A percentile compares a stretch with the other conserved stretches of the same genome.
These are phyloP conservation scores for Rhea americana DNA, from an alignment of 2,113 vertebrate genomes.

Conservation along the genomic window DNA sequence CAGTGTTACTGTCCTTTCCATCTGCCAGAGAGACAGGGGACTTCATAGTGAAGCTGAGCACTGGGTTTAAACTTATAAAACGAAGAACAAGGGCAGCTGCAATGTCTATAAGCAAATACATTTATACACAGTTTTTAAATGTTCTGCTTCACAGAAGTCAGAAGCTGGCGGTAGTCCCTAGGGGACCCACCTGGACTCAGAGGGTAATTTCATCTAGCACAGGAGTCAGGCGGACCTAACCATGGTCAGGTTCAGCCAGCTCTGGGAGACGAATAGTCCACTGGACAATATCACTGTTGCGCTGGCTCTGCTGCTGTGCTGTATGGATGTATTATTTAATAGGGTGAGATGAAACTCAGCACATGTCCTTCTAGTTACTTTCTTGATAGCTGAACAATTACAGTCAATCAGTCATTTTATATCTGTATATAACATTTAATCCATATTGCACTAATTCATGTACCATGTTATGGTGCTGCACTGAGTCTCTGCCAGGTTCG, in stretches of 20 bases:
- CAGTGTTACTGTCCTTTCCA: not conserved
- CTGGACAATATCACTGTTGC: not conserved
- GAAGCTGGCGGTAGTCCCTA: not conserved
- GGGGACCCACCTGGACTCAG: slow-evolving; percentile 4
- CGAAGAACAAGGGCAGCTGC: not conserved
- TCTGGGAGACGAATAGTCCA: not conserved
- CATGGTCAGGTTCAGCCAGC: not conserved
- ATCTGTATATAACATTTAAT: slow-evolving; percentile 7
- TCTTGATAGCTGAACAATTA: slow-evolving; percentile 9
- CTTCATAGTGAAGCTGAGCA: not conserved
- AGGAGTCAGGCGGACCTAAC: not conserved
- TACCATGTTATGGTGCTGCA: not conserved
- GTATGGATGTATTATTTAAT: not conserved
- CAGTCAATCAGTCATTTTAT: not conserved
- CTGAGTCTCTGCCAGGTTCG: not conserved
- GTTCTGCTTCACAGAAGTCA: slow-evolving; percentile 36
- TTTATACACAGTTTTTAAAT: slow-evolving; percentile 3
- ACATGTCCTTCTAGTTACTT: not conserved
- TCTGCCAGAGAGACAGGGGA: not conserved
- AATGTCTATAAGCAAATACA: slow-evolving; percentile 1
- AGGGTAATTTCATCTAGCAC: slow-evolving; percentile 13
- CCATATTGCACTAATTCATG: not conserved
- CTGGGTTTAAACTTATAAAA: slow-evolving; percentile 20
- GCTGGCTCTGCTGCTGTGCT: not conserved
- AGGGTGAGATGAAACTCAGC: not conserved